These are phyloP conservation scores for Xestia rhomboidea DNA, from an alignment of 2,888 invertebrate genomes.

Conservation along the genomic window DNA sequence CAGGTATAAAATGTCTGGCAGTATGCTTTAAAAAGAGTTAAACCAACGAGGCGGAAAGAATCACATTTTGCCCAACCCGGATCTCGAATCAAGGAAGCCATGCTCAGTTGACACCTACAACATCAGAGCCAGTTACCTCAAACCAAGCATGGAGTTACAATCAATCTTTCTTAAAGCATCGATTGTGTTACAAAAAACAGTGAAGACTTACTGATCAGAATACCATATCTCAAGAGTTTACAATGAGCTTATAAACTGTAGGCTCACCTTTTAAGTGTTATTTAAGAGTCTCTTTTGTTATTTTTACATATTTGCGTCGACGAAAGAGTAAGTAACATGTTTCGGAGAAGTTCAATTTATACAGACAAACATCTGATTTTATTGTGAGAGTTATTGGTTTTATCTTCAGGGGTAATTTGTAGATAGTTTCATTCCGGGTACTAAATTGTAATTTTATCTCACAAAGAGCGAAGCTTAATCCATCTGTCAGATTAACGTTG, in stretches of 20 bases:
- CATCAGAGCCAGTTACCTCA: background rate
- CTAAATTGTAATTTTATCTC: background rate
- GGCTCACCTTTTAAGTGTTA: constrained; percentile 27
- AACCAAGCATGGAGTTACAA: background rate
- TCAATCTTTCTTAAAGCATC: constrained; percentile 7
- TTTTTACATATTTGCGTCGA: background rate
- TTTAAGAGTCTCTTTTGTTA: constrained; percentile 26
- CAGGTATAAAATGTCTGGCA: too few relatives aligned
- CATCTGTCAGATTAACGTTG: background rate
- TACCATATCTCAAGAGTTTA: background rate
- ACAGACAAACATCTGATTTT: constrained; percentile 16
- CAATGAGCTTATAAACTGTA: constrained; percentile 21
- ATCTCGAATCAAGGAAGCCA: background rate
- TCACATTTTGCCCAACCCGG: too few relatives aligned
- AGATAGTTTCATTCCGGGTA: constrained; percentile 5
- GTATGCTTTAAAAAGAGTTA: too few relatives aligned
- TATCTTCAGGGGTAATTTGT: background rate
- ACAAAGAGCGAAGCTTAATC: background rate
- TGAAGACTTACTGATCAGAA: background rate
- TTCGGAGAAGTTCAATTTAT: constrained; percentile 31
- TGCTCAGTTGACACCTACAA: background rate
- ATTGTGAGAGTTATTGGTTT: constrained; percentile 21
- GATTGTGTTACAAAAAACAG: constrained; percentile 15
- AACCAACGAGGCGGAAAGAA: too few relatives aligned
- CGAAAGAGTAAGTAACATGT: background rate